Evolutionary conservation across 2,888 invertebrate genomes (phyloP).

Genomic region (Icerya purchasi): DNA sequence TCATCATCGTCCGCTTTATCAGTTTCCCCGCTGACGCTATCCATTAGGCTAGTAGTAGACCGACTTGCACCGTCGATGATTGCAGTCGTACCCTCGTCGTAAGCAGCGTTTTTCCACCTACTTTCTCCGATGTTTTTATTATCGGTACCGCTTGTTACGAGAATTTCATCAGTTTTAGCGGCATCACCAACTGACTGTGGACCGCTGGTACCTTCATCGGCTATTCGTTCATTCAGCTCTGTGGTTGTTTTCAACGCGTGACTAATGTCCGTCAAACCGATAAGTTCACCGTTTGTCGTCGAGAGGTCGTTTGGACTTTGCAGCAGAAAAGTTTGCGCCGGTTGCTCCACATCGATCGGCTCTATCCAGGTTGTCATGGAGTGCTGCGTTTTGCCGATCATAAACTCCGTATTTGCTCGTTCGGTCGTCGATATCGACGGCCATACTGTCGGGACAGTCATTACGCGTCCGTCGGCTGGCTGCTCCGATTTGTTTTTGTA

Average conservation of each 20-base stretch:
- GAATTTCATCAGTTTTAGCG: background rate
- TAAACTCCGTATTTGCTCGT: too few relatives aligned
- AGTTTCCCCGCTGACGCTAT: conserved; percentile 7
- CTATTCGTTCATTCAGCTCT: too few relatives aligned
- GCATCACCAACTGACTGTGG: too few relatives aligned
- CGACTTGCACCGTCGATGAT: background rate
- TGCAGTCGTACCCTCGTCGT: too few relatives aligned
- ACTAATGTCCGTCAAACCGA: background rate
- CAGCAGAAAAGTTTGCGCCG: too few relatives aligned
- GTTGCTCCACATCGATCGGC: background rate
- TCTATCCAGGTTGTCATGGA: background rate
- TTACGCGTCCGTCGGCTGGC: background rate
- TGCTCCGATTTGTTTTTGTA: background rate
- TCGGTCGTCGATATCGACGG: background rate
- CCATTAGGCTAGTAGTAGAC: background rate
- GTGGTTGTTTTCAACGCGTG: background rate
- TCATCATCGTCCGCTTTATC: conserved; percentile 7
- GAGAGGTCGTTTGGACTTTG: background rate
- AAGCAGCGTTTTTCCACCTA: background rate
- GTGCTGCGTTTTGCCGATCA: too few relatives aligned
- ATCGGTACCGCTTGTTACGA: background rate
- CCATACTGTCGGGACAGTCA: background rate
- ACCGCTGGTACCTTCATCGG: too few relatives aligned
- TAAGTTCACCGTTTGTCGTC: too few relatives aligned
- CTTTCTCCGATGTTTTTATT: background rate